Evolutionary conservation across 2,888 invertebrate species (phyloP).

Genomic region (Pristionchus arcanus): DNA sequence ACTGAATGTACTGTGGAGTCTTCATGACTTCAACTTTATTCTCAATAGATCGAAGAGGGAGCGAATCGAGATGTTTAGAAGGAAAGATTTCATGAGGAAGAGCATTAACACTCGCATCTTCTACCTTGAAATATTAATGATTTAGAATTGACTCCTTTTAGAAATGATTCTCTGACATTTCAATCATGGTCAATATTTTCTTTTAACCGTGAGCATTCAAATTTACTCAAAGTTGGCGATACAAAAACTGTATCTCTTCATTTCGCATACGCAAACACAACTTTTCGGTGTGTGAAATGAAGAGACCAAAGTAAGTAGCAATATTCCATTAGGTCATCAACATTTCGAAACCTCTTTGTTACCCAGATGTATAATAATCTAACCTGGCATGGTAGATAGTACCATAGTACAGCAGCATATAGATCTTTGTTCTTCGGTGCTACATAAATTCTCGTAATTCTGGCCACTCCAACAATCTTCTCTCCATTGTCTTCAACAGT

Average conservation of each 20-base stretch:
- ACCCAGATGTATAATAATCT: neutral
- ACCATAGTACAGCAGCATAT: slow-evolving; percentile 26
- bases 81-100: slow-evolving; percentile 33
- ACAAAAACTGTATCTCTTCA: too few species aligned
- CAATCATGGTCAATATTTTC: too few species aligned
- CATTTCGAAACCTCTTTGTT: too few species aligned
- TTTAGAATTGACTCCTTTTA: too few species aligned
- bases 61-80: slow-evolving; percentile 29
- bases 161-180: too few species aligned
- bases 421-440: neutral
- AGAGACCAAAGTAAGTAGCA: too few species aligned
- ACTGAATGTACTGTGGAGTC: slow-evolving; percentile 30
- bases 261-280: too few species aligned
- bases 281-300: too few species aligned
- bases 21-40: slow-evolving; percentile 34
- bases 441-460: slow-evolving; percentile 6
- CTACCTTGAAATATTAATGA: neutral
- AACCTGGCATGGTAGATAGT: slow-evolving; percentile 48
- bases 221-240: too few species aligned
- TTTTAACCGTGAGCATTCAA: too few species aligned
- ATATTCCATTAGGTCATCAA: too few species aligned
- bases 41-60: slow-evolving; percentile 11
- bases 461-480: slow-evolving; percentile 27
- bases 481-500: slow-evolving; percentile 46
- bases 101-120: neutral